phyloP scores from a whole-genome alignment of 2,113 vertebrate species.

The Dipodomys stephensi region DNA sequence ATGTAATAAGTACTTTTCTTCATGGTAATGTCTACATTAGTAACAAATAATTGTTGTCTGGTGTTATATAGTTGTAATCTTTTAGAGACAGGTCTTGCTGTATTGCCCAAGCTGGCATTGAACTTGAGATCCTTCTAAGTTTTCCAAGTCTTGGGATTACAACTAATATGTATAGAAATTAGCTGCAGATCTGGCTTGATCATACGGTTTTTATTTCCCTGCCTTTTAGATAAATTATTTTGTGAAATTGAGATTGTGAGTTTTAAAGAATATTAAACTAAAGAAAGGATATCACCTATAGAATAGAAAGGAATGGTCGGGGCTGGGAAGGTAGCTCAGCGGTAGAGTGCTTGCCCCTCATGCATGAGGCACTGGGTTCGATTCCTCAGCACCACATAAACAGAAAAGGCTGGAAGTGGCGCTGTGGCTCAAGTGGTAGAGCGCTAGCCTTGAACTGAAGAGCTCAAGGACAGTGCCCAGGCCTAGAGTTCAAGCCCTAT shows the following conservation, averaged over 20 bases:
- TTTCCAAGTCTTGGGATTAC: not conserved
- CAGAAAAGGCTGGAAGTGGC: too few species aligned
- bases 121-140: not conserved
- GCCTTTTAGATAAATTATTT: conserved; percentile 47
- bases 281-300: not conserved
- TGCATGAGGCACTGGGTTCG: too few species aligned
- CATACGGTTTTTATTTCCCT: conserved; percentile 7
- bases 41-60: conserved; percentile 21
- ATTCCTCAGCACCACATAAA: too few species aligned
- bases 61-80: not conserved
- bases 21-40: conserved; percentile 38
- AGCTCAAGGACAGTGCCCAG: too few species aligned
- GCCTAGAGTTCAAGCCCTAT: too few species aligned
- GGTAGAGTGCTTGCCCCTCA: too few species aligned
- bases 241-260: conserved; percentile 45
- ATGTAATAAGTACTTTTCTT: conserved; percentile 49
- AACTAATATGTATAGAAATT: not conserved
- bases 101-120: not conserved
- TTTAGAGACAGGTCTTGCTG: not conserved
- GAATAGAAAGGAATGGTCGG: not conserved
- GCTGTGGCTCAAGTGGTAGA: too few species aligned
- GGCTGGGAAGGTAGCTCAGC: too few species aligned
- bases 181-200: not conserved
- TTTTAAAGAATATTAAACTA: conserved; percentile 59
- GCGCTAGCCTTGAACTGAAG: too few species aligned